Evolutionary conservation across 2,113 vertebrate species (phyloP).

Genomic region (Labrus mixtus): DNA sequence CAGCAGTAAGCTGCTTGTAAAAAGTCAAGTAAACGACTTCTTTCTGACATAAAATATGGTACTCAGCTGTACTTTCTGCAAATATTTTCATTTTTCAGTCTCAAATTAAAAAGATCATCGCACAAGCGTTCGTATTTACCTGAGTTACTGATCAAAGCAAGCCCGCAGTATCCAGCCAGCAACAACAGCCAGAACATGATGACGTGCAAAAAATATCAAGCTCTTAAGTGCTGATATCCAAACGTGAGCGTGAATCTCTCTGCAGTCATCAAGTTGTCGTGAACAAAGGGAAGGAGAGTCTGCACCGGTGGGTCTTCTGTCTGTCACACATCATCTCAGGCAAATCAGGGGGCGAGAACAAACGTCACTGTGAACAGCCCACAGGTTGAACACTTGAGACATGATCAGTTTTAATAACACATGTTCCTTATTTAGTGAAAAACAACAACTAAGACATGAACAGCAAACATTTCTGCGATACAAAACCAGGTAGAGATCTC

Average conservation of each 20-base stretch:
- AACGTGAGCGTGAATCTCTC: neutral
- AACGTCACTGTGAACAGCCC: constrained; percentile 8
- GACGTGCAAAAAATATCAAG: constrained; percentile 14
- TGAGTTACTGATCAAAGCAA: constrained; percentile 67
- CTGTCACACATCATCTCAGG: constrained; percentile 9
- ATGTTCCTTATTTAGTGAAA: neutral
- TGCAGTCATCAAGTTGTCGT: constrained; percentile 8
- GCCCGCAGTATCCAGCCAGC: constrained; percentile 60
- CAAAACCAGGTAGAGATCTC: neutral
- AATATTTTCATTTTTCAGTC: neutral
- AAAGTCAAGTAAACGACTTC: neutral
- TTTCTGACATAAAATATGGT: neutral
- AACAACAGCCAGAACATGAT: constrained; percentile 70
- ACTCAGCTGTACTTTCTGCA: neutral
- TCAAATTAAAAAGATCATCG: neutral
- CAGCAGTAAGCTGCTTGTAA: neutral
- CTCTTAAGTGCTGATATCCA: neutral
- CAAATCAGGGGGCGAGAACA: constrained; percentile 52
- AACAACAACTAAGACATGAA: neutral
- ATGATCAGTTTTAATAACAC: neutral
- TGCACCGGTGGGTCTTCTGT: constrained; percentile 22
- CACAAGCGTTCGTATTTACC: constrained; percentile 66
- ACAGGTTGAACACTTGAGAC: neutral
- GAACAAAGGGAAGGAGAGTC: neutral
- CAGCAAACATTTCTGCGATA: neutral